A percentile compares a stretch with the other conserved stretches of the same genome.
Conservation (phyloP, 2,113 vertebrate genomes). For the Podocnemis expansa region DNA sequence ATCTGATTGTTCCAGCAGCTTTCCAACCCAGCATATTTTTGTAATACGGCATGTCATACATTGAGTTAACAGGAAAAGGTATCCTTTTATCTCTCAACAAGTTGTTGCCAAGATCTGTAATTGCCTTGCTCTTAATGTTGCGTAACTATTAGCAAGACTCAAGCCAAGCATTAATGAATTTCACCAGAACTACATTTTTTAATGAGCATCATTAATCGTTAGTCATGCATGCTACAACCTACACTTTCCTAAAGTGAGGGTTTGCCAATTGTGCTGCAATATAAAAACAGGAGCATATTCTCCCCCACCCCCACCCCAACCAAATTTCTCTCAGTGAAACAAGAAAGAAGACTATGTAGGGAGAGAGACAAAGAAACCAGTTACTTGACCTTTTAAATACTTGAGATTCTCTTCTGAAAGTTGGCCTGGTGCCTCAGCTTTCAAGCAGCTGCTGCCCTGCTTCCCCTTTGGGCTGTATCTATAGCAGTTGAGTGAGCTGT, state of each 20-base stretch:
- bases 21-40: conserved; percentile 19
- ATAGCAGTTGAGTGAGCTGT: neutral
- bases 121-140: conserved; percentile 76
- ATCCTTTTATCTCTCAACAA: conserved; percentile 64
- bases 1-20: conserved; percentile 16
- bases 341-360: neutral
- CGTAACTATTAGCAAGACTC: conserved; percentile 73
- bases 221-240: conserved; percentile 61
- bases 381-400: conserved; percentile 1
- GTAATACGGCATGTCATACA: conserved; percentile 1
- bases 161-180: conserved; percentile 79
- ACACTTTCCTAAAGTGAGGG: conserved; percentile 49
- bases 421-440: neutral
- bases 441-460: neutral
- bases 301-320: neutral
- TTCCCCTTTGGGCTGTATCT: neutral
- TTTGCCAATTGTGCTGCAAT: conserved; percentile 53
- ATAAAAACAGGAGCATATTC: conserved; percentile 49
- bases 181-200: conserved; percentile 77
- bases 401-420: neutral
- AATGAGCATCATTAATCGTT: conserved; percentile 77
- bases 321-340: conserved; percentile 18
- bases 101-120: conserved; percentile 74
- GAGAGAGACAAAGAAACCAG: accelerated
- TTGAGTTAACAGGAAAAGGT: conserved; percentile 54